phyloP scores from a whole-genome alignment of 2,888 invertebrate species.

The Seladonia tumulorum region DNA sequence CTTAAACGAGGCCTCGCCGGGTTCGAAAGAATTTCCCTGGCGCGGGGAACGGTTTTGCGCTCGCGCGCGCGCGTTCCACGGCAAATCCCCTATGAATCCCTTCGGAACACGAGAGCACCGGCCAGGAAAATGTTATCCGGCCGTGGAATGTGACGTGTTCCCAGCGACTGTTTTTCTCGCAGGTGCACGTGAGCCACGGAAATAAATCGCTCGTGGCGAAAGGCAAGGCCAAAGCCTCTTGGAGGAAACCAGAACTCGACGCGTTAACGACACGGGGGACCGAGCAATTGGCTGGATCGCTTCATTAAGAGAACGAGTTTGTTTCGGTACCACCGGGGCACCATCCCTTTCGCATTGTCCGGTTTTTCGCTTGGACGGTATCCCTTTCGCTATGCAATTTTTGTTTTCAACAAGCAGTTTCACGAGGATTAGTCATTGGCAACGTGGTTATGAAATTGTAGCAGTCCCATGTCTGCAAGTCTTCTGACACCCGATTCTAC shows the following conservation, averaged over 20 bases:
- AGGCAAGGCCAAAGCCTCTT: constrained; percentile 50
- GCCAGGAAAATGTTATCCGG: constrained; percentile 48
- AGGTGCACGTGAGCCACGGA: constrained; percentile 49
- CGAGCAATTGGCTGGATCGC: neutral
- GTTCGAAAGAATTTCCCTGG: constrained; percentile 38
- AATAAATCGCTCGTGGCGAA: constrained; percentile 59
- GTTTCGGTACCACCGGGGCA: neutral
- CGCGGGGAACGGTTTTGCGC: neutral
- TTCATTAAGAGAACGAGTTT: constrained; percentile 9
- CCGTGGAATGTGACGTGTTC: constrained; percentile 55
- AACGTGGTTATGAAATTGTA: neutral
- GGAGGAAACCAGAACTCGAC: constrained; percentile 13
- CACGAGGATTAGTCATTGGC: too few relatives aligned
- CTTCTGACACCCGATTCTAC: neutral
- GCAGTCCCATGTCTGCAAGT: neutral
- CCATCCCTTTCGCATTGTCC: neutral
- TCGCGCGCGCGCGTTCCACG: constrained; percentile 20
- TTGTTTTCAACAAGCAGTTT: neutral
- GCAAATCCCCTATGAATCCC: constrained; percentile 40
- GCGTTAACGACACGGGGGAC: neutral
- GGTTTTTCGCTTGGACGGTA: neutral
- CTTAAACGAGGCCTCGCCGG: neutral
- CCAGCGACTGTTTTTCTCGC: constrained; percentile 42
- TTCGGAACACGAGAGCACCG: constrained; percentile 38
- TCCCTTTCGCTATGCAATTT: neutral